A percentile compares a stretch with the other conserved stretches of the same genome.
These are phyloP conservation scores for Palythoa heliodiscus DNA, from an alignment of 92 coral and sea anemone genomes.

Conservation along the genomic window DNA sequence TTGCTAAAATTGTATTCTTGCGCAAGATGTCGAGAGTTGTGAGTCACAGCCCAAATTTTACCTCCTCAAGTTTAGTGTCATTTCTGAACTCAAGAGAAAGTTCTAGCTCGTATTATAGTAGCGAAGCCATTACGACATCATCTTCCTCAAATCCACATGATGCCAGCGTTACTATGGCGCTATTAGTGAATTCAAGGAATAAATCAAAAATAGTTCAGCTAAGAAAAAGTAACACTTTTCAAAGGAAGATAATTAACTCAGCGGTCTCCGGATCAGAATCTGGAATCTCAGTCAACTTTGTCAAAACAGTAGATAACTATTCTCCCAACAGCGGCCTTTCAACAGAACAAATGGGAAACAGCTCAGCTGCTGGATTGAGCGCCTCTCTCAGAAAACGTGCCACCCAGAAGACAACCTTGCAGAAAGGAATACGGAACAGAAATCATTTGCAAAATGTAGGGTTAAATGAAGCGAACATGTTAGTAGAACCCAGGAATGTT, in stretches of 20 bases:
- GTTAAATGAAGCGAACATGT: background rate
- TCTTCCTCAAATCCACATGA: background rate
- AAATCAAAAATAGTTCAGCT: background rate
- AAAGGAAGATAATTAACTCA: background rate
- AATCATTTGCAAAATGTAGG: background rate
- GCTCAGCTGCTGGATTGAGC: background rate
- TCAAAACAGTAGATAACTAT: background rate
- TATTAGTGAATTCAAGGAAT: background rate
- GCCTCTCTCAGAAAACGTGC: background rate
- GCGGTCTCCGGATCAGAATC: background rate
- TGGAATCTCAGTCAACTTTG: background rate
- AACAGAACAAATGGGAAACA: background rate
- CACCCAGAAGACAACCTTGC: background rate
- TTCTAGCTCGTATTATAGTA: background rate
- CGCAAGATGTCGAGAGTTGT: conserved; percentile 26
- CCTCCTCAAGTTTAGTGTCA: background rate
- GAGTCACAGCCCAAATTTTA: background rate
- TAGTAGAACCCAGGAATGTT: background rate
- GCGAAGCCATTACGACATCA: background rate
- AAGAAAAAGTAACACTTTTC: background rate
- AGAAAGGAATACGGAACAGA: background rate
- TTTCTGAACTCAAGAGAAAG: background rate
- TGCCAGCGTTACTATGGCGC: background rate
- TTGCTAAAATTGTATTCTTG: conserved; percentile 58
- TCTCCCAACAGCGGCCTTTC: background rate